Conservation (phyloP, 2,888 invertebrate genomes). For the Metacarcinus magister region DNA sequence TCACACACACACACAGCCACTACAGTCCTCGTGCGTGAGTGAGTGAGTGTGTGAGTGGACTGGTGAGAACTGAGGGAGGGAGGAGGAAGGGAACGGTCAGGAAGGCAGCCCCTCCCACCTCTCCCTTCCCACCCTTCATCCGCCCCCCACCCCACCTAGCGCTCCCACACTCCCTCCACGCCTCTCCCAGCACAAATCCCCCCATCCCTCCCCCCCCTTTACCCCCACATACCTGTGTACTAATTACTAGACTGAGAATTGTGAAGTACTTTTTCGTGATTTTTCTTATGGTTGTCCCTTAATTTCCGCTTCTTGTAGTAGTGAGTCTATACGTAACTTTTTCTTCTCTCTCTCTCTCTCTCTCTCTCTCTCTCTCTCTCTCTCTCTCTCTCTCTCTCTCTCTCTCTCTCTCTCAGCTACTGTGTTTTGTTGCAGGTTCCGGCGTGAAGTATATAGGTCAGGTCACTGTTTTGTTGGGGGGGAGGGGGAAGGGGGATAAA, state of each 20-base stretch:
- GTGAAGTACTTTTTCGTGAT: neutral
- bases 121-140: neutral
- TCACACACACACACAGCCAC: neutral
- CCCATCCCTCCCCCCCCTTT: neutral
- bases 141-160: neutral
- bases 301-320: neutral
- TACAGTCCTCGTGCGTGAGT: neutral
- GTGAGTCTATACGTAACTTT: neutral
- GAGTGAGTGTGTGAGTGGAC: neutral
- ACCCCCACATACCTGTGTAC: neutral
- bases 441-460: neutral
- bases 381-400: conserved; percentile 38
- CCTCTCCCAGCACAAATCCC: neutral
- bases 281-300: neutral
- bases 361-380: conserved; percentile 29
- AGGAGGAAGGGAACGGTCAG: conserved; percentile 29
- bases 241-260: neutral
- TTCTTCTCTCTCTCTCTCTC: neutral
- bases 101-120: neutral
- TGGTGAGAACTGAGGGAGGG: neutral
- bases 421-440: conserved; percentile 36
- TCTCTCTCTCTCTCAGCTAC: neutral
- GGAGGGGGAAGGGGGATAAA: neutral
- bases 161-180: neutral
- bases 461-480: neutral